Evolutionary conservation across 2,888 invertebrate species (phyloP).

Genomic region (Oscheius sp.): DNA sequence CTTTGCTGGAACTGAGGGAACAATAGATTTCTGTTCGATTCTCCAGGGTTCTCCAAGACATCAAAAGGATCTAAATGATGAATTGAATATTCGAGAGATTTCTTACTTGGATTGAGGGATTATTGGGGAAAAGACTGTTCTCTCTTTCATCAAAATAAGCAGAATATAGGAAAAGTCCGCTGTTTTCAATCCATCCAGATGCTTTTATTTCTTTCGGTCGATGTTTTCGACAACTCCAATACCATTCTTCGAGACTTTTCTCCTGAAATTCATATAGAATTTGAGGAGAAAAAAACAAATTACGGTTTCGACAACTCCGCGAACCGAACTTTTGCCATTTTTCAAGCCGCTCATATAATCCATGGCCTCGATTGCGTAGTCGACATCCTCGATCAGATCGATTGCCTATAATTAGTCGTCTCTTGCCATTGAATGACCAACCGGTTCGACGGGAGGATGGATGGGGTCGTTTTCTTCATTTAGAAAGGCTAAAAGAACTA

Average conservation of each 20-base stretch:
- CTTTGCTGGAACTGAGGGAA: slow-evolving; percentile 35
- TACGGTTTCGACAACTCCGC: slow-evolving; percentile 24
- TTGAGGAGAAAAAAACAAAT: neutral
- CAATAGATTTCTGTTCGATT: slow-evolving; percentile 40
- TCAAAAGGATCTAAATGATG: slow-evolving; percentile 43
- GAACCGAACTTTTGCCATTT: slow-evolving; percentile 1
- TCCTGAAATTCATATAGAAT: slow-evolving; percentile 3
- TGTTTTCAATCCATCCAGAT: slow-evolving; percentile 38
- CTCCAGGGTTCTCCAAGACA: slow-evolving; percentile 45
- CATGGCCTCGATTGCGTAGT: slow-evolving; percentile 25
- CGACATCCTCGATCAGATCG: slow-evolving; percentile 24
- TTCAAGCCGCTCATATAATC: slow-evolving; percentile 26
- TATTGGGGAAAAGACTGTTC: slow-evolving; percentile 57
- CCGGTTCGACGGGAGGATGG: neutral
- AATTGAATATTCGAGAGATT: neutral
- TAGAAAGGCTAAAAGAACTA: neutral
- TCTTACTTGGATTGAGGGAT: slow-evolving; percentile 47
- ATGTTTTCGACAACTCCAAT: slow-evolving; percentile 38
- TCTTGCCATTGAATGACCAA: neutral
- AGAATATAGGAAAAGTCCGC: slow-evolving; percentile 55
- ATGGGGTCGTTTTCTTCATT: neutral
- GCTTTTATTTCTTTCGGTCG: slow-evolving; percentile 21
- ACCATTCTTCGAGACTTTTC: slow-evolving; percentile 36
- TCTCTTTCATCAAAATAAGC: slow-evolving; percentile 62
- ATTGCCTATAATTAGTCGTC: neutral